phyloP scores from a whole-genome alignment of 1,140 invertebrate genomes.

The Polypedilum vanderplanki region DNA sequence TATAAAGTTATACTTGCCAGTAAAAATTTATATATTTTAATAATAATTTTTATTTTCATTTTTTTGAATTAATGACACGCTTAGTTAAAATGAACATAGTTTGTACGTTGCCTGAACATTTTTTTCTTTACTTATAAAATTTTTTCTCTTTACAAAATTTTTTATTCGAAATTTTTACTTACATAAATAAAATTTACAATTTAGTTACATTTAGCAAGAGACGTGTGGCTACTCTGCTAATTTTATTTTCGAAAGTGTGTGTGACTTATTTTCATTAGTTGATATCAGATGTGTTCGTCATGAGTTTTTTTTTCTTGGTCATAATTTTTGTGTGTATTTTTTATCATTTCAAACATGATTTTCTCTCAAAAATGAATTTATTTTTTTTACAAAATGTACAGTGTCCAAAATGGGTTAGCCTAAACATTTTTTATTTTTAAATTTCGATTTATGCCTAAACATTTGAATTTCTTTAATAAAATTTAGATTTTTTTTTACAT shows the following conservation, averaged over 20 bases:
- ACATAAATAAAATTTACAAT: not conserved
- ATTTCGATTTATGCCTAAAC: slow-evolving; percentile 20
- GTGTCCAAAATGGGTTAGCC: not conserved
- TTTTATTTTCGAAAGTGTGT: slow-evolving; percentile 7
- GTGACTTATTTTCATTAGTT: not conserved
- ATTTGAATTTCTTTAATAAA: not conserved
- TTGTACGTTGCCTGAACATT: slow-evolving; percentile 15
- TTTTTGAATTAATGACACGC: slow-evolving; percentile 27
- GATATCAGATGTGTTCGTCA: slow-evolving; percentile 11
- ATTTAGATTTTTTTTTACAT: not conserved
- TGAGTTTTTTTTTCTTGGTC: not conserved
- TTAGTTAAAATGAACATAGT: not conserved
- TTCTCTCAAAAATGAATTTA: not conserved
- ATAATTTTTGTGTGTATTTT: not conserved
- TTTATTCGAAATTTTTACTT: not conserved
- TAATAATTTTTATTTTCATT: slow-evolving; percentile 16
- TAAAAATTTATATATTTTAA: not conserved
- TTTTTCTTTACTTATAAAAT: not conserved
- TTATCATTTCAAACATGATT: not conserved
- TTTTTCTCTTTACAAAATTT: not conserved
- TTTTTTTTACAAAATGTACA: not conserved
- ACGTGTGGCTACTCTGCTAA: too few species aligned
- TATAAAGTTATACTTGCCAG: slow-evolving; percentile 3
- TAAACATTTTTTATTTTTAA: slow-evolving; percentile 15
- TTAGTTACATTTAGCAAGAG: not conserved